phyloP scores from a whole-genome alignment of 2,113 vertebrate species.

The Abramis brama region DNA sequence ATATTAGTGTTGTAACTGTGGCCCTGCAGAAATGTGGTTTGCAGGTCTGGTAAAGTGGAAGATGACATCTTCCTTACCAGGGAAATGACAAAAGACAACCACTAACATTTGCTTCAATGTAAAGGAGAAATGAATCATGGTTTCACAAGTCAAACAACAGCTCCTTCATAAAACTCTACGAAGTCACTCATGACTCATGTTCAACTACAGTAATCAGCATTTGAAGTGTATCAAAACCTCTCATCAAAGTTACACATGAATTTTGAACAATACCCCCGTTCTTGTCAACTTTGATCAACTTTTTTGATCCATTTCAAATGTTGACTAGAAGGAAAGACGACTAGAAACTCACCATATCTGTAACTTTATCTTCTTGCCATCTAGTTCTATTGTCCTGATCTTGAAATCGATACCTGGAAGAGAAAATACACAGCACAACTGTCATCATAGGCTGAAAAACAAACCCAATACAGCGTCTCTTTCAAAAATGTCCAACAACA shows the following conservation, averaged over 20 bases:
- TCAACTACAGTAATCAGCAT: too few relatives aligned
- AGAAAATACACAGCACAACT: conserved; percentile 45
- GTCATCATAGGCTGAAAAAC: neutral
- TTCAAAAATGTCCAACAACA: neutral
- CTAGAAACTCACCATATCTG: conserved; percentile 89
- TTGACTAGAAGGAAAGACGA: neutral
- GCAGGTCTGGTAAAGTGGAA: neutral
- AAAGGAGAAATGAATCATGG: neutral
- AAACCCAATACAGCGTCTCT: neutral
- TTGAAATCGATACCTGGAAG: conserved; percentile 94
- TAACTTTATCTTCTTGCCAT: conserved; percentile 96
- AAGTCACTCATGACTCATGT: neutral
- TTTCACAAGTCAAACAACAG: neutral
- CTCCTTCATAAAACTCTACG: neutral
- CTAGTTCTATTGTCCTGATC: conserved; percentile 96
- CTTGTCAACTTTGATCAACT: too few relatives aligned
- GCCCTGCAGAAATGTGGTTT: neutral
- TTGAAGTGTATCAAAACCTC: too few relatives aligned
- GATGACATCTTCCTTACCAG: neutral
- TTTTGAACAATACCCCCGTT: too few relatives aligned
- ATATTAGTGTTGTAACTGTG: neutral
- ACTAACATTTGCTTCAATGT: neutral
- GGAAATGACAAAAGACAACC: neutral
- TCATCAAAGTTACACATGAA: too few relatives aligned
- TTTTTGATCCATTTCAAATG: too few relatives aligned